Base-by-base conservation (phyloP, 2,888 invertebrate species). In the Cheilosia scutellata region DNA sequence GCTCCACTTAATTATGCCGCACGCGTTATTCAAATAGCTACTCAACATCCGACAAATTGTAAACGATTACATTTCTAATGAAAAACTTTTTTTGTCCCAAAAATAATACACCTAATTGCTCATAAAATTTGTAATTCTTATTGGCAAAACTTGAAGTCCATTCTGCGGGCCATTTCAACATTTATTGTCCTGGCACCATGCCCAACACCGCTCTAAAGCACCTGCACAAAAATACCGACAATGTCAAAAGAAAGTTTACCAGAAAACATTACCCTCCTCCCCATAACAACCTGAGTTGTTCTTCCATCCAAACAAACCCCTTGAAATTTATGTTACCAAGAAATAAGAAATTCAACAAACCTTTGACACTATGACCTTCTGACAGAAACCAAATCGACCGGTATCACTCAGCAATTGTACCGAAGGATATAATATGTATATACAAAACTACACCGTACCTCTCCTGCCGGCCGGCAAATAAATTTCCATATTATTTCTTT, bases 321-420 rank as follows among this genome's bases (percentile, higher is more conserved):
- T 51, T 20, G 4, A 37, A 25, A 37, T 25, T 7, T 7, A 4
- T 37, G 9, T n/a, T 60, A 2, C 2, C 6, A 11, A n/a, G 33
- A 42, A 49, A 13, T 5, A n/a, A 55, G 11, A 51, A 44, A 58
- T 27, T 72, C 29, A 37, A 37, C 51, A 57, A 53, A 25, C 29
- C 20, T 63, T 33, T 76, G 76, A 82, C 60, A 72, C 78, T 72
- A 44, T 82, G 77, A 82, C 78, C 82, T 82, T 82, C 80, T 76
- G 76, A 55, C 65, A 33, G 53, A 58, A 82, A 29, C 51, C 40
- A 44, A 72, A 72, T 82, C 82, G 82, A 78, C 62, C 78, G 78
- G 60, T 82, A 66, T 72, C 77, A 78, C 71, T 77, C 77, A 71
- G 51, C 40, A 63, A 57, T 70, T 58, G 70, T 82, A 80, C 68